Base-by-base conservation (phyloP, 2,113 vertebrate species). In the Colius striatus region DNA sequence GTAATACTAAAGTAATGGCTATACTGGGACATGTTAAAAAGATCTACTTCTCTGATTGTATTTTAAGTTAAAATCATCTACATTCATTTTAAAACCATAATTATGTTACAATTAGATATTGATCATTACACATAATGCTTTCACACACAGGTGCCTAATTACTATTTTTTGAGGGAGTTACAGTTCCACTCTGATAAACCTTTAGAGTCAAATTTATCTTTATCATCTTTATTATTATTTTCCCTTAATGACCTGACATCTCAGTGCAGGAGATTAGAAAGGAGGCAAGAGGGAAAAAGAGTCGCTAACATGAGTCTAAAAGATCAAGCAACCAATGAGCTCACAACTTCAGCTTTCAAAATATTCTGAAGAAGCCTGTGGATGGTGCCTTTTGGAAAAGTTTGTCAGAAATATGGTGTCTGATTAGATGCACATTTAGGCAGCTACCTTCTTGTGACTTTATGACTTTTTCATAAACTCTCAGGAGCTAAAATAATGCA, bases 51-150 rank as follows among this genome's bases (percentile, higher is more conserved):
- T 78, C 9, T 70, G 47, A 70, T 73, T 58, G 22, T 27, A 67
- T 70, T 85, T 92, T 89, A 87, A 18, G 22, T 45, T 87, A 58
- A 70, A 89, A 68, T 12, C 60, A 30, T 68, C 50, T 79, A 53
- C 62, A 79, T 73, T 85, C 8, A 66, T 90, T 74, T 91, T 47
- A 91, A 95, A 87, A 26, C 21, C 36, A 14, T 80, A 76, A 92
- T 90, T 89, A 58, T 29, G 17, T 47, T 91, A 83, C 71, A 89
- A 88, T 90, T 95, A 87, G 47, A 63, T 91, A 91, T 74, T 83
- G 74, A 85, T 95, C 51, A 83, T 84, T 90, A 85, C 32, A 67
- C 32, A 71, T 61, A 92, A 78, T 84, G 27, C 48, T 92, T 84
- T 94, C 70, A 73, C 4, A 2, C 25, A 68, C 87, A 89, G 87